A percentile compares a stretch with the other conserved stretches of the same genome.
Evolutionary conservation across 2,113 vertebrate species (phyloP).

Genomic region (Equus przewalskii): DNA sequence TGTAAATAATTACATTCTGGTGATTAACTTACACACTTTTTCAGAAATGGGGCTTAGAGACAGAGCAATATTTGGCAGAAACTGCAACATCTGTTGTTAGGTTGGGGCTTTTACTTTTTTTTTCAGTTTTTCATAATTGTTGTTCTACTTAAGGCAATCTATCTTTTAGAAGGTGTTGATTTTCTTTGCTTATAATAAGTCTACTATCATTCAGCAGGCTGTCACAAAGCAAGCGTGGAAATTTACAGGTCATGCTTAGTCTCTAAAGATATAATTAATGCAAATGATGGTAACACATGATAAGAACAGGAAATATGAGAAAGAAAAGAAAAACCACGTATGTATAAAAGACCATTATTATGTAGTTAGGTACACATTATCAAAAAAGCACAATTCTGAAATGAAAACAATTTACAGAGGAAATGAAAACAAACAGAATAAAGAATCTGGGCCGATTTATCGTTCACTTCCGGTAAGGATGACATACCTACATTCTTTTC

Average conservation of each 20-base stretch:
- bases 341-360: not conserved
- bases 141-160: constrained; percentile 18
- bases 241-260: not conserved
- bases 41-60: not conserved
- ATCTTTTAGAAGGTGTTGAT: constrained; percentile 19
- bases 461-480: not conserved
- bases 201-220: not conserved
- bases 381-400: not conserved
- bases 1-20: not conserved
- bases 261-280: constrained; percentile 6
- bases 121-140: not conserved
- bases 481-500: not conserved
- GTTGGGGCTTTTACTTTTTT: not conserved
- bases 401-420: not conserved
- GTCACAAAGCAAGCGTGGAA: not conserved
- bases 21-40: constrained; percentile 33
- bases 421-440: constrained; percentile 13
- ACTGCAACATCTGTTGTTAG: constrained; percentile 22
- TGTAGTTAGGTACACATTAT: not conserved
- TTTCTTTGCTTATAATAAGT: constrained; percentile 18
- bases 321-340: not conserved
- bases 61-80: constrained; percentile 6
- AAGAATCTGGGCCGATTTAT: not conserved
- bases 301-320: not conserved
- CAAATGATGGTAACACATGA: not conserved